Conservation (phyloP, 2,113 vertebrate genomes). For the Pseudorasbora parva region DNA sequence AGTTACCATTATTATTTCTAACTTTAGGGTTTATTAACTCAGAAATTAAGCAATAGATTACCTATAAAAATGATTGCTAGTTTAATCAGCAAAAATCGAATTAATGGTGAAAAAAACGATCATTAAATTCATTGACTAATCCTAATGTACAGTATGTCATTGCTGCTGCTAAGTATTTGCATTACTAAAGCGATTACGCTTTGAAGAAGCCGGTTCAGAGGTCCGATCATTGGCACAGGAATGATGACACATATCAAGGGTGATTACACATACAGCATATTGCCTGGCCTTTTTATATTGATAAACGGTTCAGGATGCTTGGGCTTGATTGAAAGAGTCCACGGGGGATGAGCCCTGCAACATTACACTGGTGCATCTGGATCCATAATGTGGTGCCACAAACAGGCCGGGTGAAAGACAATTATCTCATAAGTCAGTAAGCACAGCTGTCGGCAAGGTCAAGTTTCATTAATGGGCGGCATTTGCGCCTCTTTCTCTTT, state of each 20-base stretch:
- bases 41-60: neutral
- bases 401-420: slow-evolving; percentile 66
- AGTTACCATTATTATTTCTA: neutral
- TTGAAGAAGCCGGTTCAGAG: slow-evolving; percentile 18
- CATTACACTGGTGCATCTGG: slow-evolving; percentile 56
- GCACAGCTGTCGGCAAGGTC: slow-evolving; percentile 79
- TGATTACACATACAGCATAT: slow-evolving; percentile 24
- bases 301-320: slow-evolving; percentile 56
- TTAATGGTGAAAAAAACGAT: neutral
- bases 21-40: neutral
- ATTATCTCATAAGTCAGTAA: slow-evolving; percentile 79
- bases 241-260: neutral
- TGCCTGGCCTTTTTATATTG: slow-evolving; percentile 42
- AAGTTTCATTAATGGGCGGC: slow-evolving; percentile 69
- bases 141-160: neutral
- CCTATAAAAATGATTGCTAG: neutral
- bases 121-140: neutral
- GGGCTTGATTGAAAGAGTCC: slow-evolving; percentile 63
- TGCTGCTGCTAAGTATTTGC: neutral
- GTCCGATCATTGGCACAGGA: slow-evolving; percentile 1
- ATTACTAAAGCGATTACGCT: neutral
- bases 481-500: slow-evolving; percentile 59
- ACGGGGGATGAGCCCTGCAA: slow-evolving; percentile 55
- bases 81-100: too few relatives aligned
- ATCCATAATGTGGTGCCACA: slow-evolving; percentile 65